phyloP scores from a whole-genome alignment of 2,797 vertebrate genomes.

The Acanthornis magna region DNA sequence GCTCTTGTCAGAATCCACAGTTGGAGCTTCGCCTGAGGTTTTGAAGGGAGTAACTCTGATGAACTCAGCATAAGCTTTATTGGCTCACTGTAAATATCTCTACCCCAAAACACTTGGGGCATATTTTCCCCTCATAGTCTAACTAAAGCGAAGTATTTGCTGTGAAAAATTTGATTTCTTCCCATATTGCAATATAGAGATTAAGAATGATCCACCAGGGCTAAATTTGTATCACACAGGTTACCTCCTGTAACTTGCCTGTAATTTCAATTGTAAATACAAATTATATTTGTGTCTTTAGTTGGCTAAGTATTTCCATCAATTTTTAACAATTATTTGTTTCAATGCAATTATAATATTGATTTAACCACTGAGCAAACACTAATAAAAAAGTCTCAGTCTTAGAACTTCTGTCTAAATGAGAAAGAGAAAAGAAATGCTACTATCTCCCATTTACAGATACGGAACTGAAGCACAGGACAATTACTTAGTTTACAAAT shows the following conservation, averaged over 20 bases:
- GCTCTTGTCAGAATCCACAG: not conserved
- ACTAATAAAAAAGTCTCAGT: not conserved
- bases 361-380: not conserved
- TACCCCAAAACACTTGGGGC: constrained; percentile 1
- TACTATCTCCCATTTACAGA: not conserved
- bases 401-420: not conserved
- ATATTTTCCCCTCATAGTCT: not conserved
- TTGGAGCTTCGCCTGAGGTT: not conserved
- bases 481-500: not conserved
- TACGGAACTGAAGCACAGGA: not conserved
- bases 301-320: not conserved
- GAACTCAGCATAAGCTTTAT: constrained; percentile 14
- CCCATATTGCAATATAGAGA: not conserved
- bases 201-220: not conserved
- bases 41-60: not conserved
- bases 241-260: not conserved
- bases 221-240: not conserved
- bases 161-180: constrained; percentile 28
- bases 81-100: not conserved
- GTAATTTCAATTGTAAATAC: not conserved
- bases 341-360: not conserved
- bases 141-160: not conserved
- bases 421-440: not conserved
- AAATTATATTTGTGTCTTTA: not conserved
- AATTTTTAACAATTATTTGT: not conserved